Percentiles rank a stretch among this genome's conserved stretches.
Conservation (phyloP, 2,797 vertebrate genomes). For the Cuculus canorus region DNA sequence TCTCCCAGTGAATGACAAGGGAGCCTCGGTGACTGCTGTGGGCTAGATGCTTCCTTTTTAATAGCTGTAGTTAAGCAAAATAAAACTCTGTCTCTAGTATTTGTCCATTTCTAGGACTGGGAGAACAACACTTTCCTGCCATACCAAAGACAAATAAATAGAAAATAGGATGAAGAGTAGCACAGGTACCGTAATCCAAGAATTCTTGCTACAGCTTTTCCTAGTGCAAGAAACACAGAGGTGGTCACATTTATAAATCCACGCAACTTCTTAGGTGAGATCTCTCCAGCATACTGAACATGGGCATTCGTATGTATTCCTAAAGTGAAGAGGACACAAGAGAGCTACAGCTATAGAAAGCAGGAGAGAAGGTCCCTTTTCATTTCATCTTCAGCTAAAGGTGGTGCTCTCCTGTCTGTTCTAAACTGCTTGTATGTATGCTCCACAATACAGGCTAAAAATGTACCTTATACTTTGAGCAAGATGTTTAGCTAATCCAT, state of each 20-base stretch:
- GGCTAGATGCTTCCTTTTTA: not conserved
- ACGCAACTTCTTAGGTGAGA: slow-evolving; percentile 87
- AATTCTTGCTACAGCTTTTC: slow-evolving; percentile 87
- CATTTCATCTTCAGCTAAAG: not conserved
- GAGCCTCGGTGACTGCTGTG: not conserved
- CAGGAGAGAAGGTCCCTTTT: not conserved
- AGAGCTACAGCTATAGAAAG: not conserved
- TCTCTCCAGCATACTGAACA: slow-evolving; percentile 90
- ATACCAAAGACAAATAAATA: not conserved
- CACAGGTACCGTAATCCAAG: slow-evolving; percentile 85
- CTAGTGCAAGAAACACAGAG: slow-evolving; percentile 86
- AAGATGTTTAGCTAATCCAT: not conserved
- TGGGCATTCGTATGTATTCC: slow-evolving; percentile 75
- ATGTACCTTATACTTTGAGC: not conserved
- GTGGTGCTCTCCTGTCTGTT: not conserved
- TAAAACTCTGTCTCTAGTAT: not conserved
- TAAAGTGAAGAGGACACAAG: not conserved
- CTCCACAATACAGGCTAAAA: not conserved
- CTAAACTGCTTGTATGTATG: not conserved
- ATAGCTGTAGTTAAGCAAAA: not conserved
- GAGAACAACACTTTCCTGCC: not conserved
- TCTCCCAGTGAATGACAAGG: not conserved
- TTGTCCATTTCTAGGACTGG: not conserved
- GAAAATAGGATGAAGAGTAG: not conserved
- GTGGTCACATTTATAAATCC: slow-evolving; percentile 85